Evolutionary conservation across 1,140 invertebrate species (phyloP), one percentile per base, ranked within the genome.

Genomic region (Nasonia vitripennis): DNA sequence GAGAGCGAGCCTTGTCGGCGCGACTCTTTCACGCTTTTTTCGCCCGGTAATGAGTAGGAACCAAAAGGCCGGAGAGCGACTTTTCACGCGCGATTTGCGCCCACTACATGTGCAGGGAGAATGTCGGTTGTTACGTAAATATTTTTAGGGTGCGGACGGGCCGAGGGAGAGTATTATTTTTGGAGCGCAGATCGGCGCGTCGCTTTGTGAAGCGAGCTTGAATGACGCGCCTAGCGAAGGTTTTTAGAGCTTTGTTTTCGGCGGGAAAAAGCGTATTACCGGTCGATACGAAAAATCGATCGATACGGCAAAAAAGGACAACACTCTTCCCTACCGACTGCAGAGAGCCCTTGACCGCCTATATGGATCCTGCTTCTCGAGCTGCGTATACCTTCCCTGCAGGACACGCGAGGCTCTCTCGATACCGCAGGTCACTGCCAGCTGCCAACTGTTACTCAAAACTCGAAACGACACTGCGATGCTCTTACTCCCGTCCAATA

Each of bases 311-410:
- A 79, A 27, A 82, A 73, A 73, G 67, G n/a, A 82, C 3, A 37
- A 55, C n/a, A 20, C 77, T 73, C 84, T 84, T 86, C 81, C 82
- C 81, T 86, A 86, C 86, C 85, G 85, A 87, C 85, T 84, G 87
- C 45, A 55, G 87, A 68, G 78, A 68, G 78, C 68, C 80, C 79
- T 83, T 12, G 37, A 37, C 71, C 78, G 31, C 31, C n/a, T 67
- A 31, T 67, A 31, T 77, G 23, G 67, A 83, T 79, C 81, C 75
- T 78, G 3, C 20, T 45, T 31, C 34, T 71, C 74, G 68, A 27
- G 51, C 78, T 78, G 45, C 27, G 27, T n/a, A 37, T 37, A 37
- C 34, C 34, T 37, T 37, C 55, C 55, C 74, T 31, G n/a, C 51
- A 78, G 80, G 81, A 80, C 45, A 20, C 45, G 27, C 20, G 3